phyloP scores from a whole-genome alignment of 2,888 invertebrate species.

The Microplitis manilae region DNA sequence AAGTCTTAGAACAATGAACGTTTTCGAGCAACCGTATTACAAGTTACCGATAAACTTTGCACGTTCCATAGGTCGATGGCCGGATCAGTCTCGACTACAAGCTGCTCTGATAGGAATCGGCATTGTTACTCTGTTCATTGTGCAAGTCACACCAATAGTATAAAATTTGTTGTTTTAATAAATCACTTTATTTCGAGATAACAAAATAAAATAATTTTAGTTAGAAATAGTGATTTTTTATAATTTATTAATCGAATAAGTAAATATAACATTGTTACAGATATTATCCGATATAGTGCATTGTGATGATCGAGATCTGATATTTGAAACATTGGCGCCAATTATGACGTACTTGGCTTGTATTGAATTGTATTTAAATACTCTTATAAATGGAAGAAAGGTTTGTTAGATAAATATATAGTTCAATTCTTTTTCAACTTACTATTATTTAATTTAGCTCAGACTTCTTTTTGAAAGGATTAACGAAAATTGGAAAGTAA shows the following conservation, averaged over 20 bases:
- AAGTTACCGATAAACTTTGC: constrained; percentile 33
- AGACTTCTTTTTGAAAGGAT: background rate
- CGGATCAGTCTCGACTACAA: constrained; percentile 39
- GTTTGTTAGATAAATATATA: background rate
- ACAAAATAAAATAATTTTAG: no score
- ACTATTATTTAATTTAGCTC: background rate
- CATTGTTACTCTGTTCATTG: background rate
- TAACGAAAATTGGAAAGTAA: background rate
- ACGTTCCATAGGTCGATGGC: constrained; percentile 43
- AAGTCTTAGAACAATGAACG: constrained; percentile 35
- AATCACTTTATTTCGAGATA: no score
- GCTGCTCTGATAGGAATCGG: background rate
- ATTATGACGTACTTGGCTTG: background rate
- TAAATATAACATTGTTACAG: background rate
- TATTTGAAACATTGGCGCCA: constrained; percentile 21
- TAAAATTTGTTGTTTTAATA: no score
- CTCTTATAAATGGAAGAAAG: constrained; percentile 6
- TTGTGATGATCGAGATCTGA: constrained; percentile 14
- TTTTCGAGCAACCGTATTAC: constrained; percentile 43
- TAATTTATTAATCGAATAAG: no score
- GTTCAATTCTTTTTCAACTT: no score
- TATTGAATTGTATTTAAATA: background rate
- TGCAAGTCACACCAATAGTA: background rate
- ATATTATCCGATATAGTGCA: constrained; percentile 4
- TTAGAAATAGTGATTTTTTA: no score